A percentile compares a stretch with the other conserved stretches of the same genome.
phyloP scores from a whole-genome alignment of 2,888 invertebrate genomes.

The Cyclophora punctaria region DNA sequence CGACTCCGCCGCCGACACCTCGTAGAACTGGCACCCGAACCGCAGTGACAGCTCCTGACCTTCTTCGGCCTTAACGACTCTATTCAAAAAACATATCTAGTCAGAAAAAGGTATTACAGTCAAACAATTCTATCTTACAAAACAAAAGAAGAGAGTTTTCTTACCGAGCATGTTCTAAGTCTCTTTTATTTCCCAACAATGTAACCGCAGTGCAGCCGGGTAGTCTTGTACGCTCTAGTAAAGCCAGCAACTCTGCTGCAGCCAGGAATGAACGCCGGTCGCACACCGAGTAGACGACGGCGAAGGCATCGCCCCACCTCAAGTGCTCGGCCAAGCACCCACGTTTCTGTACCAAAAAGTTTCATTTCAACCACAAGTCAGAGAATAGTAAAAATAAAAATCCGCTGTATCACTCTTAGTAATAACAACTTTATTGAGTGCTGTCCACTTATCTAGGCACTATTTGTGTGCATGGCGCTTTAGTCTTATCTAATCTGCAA shows the following conservation, averaged over 20 bases:
- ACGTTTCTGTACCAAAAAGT: slow-evolving; percentile 70
- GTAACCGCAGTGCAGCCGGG: slow-evolving; percentile 86
- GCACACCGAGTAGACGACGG: slow-evolving; percentile 87
- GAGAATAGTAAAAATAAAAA: too few relatives aligned
- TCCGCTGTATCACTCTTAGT: too few relatives aligned
- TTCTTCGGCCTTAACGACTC: slow-evolving; percentile 85
- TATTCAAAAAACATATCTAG: slow-evolving; percentile 41
- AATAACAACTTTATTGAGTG: too few relatives aligned
- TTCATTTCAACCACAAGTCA: too few relatives aligned
- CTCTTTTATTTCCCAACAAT: slow-evolving; percentile 86
- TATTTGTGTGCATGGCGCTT: background rate
- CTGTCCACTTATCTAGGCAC: too few relatives aligned
- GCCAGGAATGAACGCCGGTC: slow-evolving; percentile 84
- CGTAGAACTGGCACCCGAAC: slow-evolving; percentile 88
- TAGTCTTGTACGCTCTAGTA: slow-evolving; percentile 81
- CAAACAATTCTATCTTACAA: too few relatives aligned
- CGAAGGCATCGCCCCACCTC: slow-evolving; percentile 89
- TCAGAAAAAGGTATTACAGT: too few relatives aligned
- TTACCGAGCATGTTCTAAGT: slow-evolving; percentile 86
- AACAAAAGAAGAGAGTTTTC: background rate
- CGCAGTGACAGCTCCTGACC: slow-evolving; percentile 85
- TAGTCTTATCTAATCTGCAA: background rate
- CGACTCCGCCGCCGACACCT: slow-evolving; percentile 89
- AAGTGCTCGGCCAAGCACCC: slow-evolving; percentile 85
- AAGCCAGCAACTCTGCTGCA: slow-evolving; percentile 81